Evolutionary conservation across 2,888 invertebrate species (phyloP).

Genomic region (Temnothorax unifasciatus): DNA sequence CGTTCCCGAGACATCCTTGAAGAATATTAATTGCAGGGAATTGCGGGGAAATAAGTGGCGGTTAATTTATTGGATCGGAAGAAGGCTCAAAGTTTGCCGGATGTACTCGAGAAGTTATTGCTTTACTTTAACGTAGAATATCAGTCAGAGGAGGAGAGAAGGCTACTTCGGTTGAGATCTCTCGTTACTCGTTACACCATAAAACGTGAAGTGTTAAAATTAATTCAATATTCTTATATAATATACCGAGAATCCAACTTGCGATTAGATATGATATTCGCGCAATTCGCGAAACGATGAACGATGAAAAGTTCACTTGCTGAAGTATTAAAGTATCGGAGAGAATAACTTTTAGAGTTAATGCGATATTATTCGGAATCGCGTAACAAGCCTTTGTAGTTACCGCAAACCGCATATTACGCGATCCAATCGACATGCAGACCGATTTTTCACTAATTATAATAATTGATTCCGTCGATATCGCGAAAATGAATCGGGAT

Average conservation of each 20-base stretch:
- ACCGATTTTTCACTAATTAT: conserved; percentile 62
- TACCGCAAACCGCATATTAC: conserved; percentile 35
- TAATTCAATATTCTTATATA: conserved; percentile 16
- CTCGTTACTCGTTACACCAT: conserved; percentile 30
- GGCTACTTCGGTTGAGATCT: conserved; percentile 29
- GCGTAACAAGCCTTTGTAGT: background rate
- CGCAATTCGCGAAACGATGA: background rate
- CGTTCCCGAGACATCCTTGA: conserved; percentile 27
- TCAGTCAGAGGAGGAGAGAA: background rate
- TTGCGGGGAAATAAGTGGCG: conserved; percentile 52
- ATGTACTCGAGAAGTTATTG: conserved; percentile 55
- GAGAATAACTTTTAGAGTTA: background rate
- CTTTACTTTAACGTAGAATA: conserved; percentile 47
- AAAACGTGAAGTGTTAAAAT: conserved; percentile 40
- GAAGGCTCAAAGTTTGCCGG: conserved; percentile 54
- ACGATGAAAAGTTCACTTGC: background rate
- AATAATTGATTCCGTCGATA: conserved; percentile 49
- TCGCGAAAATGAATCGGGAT: conserved; percentile 39
- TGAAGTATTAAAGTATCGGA: background rate
- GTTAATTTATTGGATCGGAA: conserved; percentile 55
- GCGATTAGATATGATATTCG: background rate
- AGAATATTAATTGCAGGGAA: conserved; percentile 53
- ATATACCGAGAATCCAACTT: background rate
- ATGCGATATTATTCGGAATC: conserved; percentile 1
- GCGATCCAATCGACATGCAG: conserved; percentile 17